A percentile compares a stretch with the other conserved stretches of the same genome.
These are phyloP conservation scores for Drosophila seguyi DNA, from an alignment of 1,140 invertebrate species.

Conservation along the genomic window DNA sequence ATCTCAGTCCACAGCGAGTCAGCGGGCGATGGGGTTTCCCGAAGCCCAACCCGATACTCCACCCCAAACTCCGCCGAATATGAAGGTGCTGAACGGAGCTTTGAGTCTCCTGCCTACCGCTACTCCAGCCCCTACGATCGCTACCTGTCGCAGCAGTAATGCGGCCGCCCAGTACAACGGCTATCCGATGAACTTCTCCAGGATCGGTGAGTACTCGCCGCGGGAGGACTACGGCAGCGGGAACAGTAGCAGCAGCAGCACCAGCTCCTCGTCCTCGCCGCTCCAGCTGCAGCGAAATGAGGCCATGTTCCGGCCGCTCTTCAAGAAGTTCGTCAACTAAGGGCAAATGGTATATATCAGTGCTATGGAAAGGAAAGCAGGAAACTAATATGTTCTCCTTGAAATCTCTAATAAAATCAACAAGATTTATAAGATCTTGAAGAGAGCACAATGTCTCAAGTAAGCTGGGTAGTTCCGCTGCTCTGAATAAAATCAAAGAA, in stretches of 20 bases:
- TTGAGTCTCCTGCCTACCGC: slow-evolving; percentile 87
- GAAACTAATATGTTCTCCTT: background rate
- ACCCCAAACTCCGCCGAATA: slow-evolving; percentile 95
- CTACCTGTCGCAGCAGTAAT: slow-evolving; percentile 86
- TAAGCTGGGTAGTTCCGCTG: background rate
- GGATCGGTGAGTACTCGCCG: slow-evolving; percentile 81
- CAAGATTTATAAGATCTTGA: background rate
- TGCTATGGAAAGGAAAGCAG: background rate
- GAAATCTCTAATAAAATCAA: background rate
- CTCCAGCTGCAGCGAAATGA: slow-evolving; percentile 86
- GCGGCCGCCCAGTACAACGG: slow-evolving; percentile 77
- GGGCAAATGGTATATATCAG: background rate
- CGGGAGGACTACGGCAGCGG: slow-evolving; percentile 86
- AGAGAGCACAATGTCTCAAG: background rate
- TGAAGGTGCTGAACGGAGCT: slow-evolving; percentile 92
- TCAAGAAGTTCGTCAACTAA: slow-evolving; percentile 90
- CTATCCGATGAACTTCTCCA: slow-evolving; percentile 69
- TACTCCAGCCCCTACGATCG: slow-evolving; percentile 86
- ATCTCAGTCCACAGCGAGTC: slow-evolving; percentile 76
- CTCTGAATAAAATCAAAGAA: slow-evolving; percentile 8
- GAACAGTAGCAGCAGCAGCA: slow-evolving; percentile 87
- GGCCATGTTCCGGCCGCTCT: slow-evolving; percentile 91
- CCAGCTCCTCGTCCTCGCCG: slow-evolving; percentile 79
- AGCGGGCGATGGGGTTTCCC: slow-evolving; percentile 90
- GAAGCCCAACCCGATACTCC: slow-evolving; percentile 95